These are phyloP conservation scores for Drosophila orena DNA, from an alignment of 1,140 invertebrate genomes.

Conservation along the genomic window DNA sequence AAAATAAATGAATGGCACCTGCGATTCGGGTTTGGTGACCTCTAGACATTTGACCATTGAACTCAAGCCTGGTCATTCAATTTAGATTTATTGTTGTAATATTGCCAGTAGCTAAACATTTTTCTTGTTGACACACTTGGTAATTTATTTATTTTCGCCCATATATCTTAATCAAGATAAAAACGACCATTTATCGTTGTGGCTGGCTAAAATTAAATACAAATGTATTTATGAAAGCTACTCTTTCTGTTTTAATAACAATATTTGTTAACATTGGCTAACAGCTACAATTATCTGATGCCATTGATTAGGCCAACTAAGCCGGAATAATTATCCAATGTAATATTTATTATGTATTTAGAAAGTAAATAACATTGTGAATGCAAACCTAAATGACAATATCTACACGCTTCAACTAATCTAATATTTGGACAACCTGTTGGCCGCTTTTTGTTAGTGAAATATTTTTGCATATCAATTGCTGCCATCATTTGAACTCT, in stretches of 20 bases:
- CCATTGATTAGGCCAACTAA: conserved; percentile 15
- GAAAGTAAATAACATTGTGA: not conserved
- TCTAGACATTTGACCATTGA: conserved; percentile 5
- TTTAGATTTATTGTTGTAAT: conserved; percentile 61
- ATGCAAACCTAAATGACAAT: conserved; percentile 1
- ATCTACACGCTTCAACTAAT: conserved; percentile 1
- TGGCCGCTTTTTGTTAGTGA: not conserved
- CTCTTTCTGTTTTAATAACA: not conserved
- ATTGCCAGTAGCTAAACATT: conserved; percentile 57
- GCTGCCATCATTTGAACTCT: not conserved
- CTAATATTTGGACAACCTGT: not conserved
- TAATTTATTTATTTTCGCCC: conserved; percentile 25
- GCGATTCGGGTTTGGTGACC: conserved; percentile 4
- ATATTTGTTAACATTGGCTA: not conserved
- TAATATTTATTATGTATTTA: conserved; percentile 29
- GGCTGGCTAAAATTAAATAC: not conserved
- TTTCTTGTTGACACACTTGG: conserved; percentile 39
- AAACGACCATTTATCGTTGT: conserved; percentile 9
- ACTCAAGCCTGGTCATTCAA: conserved; percentile 47
- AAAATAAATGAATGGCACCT: conserved; percentile 29
- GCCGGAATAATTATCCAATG: conserved; percentile 33
- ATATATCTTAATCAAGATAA: conserved; percentile 31
- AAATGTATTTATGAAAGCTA: not conserved
- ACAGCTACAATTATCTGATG: conserved; percentile 37
- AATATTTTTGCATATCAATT: conserved; percentile 9